Base-by-base conservation (phyloP, 2,797 vertebrate species). In the Pipistrellus kuhlii region DNA sequence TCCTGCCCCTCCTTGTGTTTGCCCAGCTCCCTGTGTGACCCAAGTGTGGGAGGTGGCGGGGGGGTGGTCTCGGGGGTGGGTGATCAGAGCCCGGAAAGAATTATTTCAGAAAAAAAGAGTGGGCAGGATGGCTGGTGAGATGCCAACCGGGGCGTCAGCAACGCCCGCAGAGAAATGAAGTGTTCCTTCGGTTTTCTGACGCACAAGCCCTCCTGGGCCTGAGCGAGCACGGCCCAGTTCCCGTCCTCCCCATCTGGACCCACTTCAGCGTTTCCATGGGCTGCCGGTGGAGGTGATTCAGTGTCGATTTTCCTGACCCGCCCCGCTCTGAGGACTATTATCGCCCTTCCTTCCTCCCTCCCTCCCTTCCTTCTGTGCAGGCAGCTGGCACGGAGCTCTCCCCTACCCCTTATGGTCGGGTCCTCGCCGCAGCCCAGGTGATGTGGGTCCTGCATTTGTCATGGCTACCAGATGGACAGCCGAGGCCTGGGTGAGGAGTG, bases 121-220 rank as follows among this genome's bases (percentile, higher is more conserved):
- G 90, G 96, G 96, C 3, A n/a, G 83, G 85, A 81, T 27, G 68
- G 69, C 88, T 94, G 85, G 78, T 51, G 41, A 84, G 66, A 93
- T 73, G 96, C 93, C 96, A 96, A 78, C 64, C 20, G 18, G 85
- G 90, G 89, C 38, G 44, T 93, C 91, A 75, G 82, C 14, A 5
- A 90, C 41, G 73, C 95, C 94, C 77, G 90, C 85, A 86, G 87
- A 96, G 59, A 93, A 95, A 55, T 83, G 81, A 93, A 93, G 71
- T 86, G 87, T 94, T 96, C 94, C 78, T 96, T 68, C 69, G 57
- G 84, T 64, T 90, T 95, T 90, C 94, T 93, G 95, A 96, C 5
- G 21, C 81, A 86, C 64, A 5, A 93, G 82, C 59, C 93, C 95
- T 95, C 95, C 75, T 11, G 44, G 88, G 87, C 94, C 80, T 77